Conservation (phyloP, 2,797 vertebrate genomes). For the Bradypodion ventrale region DNA sequence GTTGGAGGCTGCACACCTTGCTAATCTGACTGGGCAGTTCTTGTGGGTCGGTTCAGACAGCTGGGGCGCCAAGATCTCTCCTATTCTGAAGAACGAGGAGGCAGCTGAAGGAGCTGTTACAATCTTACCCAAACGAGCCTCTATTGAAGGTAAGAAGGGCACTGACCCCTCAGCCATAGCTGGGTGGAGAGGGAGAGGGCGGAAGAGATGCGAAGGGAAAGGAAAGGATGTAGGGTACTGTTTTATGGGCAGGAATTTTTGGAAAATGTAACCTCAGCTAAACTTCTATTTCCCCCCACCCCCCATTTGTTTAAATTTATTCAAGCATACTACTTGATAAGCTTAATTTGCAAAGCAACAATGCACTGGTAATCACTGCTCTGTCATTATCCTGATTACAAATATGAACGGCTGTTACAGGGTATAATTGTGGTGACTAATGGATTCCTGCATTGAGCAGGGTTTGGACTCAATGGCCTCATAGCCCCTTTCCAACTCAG, state of each 20-base stretch:
- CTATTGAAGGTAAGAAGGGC: constrained; percentile 83
- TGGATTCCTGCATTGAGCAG: not conserved
- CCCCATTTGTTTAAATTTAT: not conserved
- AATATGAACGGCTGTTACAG: not conserved
- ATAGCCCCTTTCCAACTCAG: too few species aligned
- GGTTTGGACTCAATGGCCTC: too few species aligned
- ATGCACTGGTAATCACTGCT: not conserved
- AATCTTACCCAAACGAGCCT: constrained; percentile 89
- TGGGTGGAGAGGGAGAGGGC: not conserved
- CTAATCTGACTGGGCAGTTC: constrained; percentile 91
- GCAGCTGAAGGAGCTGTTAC: constrained; percentile 89
- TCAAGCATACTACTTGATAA: not conserved
- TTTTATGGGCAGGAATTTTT: too few species aligned
- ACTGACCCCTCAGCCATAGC: too few species aligned
- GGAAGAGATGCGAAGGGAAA: not conserved
- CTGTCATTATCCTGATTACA: not conserved
- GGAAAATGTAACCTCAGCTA: not conserved
- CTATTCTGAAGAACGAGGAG: constrained; percentile 85
- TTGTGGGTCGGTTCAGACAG: constrained; percentile 93
- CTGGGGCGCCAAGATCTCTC: constrained; percentile 89
- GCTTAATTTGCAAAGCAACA: constrained; percentile 4
- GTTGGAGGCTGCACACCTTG: constrained; percentile 81
- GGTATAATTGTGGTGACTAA: not conserved
- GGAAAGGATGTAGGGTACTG: not conserved
- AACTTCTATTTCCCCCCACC: not conserved